Base-by-base conservation (phyloP, 2,113 vertebrate genomes). In the Corythoichthys intestinalis region DNA sequence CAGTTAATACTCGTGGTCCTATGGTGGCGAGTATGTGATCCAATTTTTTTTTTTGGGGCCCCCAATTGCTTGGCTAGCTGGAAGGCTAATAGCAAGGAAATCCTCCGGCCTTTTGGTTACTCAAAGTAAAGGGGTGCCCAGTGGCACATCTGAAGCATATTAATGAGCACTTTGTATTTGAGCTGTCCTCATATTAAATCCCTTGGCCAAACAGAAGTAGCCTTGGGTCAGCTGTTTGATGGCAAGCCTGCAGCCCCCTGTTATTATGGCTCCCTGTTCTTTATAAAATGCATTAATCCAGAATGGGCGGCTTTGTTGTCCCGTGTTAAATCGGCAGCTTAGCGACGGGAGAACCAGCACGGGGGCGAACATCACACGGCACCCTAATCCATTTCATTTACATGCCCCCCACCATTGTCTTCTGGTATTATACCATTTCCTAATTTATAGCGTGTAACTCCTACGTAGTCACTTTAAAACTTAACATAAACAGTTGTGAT, bases 211-310 rank as follows among this genome's bases (percentile, higher is more conserved):
- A 63, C 61, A 63, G 44, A 12, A 47, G 61, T 63, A 47, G 61
- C 12, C 20, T 48, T 63, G 44, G 61, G 61, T 47, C 41, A 34
- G 61, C 6, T 46, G 39, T 62, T 62, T 62, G 38, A 62, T 62
- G 39, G 59, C 59, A 20, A 34, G 44, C n/a, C 44, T 6, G 12
- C 11, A 14, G 44, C 44, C 44, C 28, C 20, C 20, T 34, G 41
- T 47, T 63, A 46, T 63, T 47, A 47, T 63, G 61, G 61, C 61
- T 47, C 61, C 61, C 61, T 14, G 61, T 63, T 63, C 61, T 63
- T 62, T 62, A 28, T 10, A 47, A 20, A 63, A 63, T 14, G 44
- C 7, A 47, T 63, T 63, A 63, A 63, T 63, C 61, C 61, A 28
- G 10, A 63, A 63, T 63, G 44, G 44, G 44, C 11, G 44, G 41